Percentiles rank a stretch among this genome's conserved stretches.
phyloP scores from a whole-genome alignment of 2,113 vertebrate species.

The Dendrocopos noguchii region DNA sequence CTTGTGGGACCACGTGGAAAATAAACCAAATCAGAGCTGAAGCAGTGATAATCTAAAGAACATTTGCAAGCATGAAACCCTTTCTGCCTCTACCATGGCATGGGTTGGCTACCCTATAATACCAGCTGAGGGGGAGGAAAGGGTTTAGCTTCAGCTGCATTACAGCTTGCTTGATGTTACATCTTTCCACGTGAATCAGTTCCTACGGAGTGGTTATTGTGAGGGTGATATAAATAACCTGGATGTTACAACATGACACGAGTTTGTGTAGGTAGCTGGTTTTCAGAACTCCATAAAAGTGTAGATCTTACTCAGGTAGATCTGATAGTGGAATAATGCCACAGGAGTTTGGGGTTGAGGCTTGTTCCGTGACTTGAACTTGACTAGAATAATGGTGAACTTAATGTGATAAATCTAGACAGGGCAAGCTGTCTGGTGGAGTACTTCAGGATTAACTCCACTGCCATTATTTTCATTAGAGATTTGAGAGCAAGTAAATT shows the following conservation, averaged over 20 bases:
- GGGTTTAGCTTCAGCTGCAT: background rate
- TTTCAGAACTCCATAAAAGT: background rate
- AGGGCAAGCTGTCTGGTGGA: background rate
- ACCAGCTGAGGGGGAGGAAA: rapidly evolving
- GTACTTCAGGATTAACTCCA: background rate
- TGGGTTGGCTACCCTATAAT: background rate
- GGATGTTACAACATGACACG: background rate
- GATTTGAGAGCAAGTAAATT: background rate
- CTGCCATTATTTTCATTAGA: background rate
- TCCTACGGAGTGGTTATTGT: background rate
- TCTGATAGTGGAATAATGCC: background rate
- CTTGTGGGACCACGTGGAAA: background rate
- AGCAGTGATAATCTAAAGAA: background rate
- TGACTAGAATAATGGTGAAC: background rate
- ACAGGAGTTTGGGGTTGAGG: background rate
- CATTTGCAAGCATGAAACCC: background rate
- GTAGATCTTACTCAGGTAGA: background rate
- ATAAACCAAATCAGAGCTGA: background rate
- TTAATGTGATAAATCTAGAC: background rate
- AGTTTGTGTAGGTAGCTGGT: background rate
- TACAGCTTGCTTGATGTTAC: background rate
- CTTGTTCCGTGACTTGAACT: background rate
- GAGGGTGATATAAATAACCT: background rate
- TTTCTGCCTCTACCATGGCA: background rate
- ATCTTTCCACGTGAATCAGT: background rate